A percentile compares a stretch with the other conserved stretches of the same genome.
These are phyloP conservation scores for Furcifer pardalis DNA, from an alignment of 2,797 vertebrate species.

Conservation along the genomic window DNA sequence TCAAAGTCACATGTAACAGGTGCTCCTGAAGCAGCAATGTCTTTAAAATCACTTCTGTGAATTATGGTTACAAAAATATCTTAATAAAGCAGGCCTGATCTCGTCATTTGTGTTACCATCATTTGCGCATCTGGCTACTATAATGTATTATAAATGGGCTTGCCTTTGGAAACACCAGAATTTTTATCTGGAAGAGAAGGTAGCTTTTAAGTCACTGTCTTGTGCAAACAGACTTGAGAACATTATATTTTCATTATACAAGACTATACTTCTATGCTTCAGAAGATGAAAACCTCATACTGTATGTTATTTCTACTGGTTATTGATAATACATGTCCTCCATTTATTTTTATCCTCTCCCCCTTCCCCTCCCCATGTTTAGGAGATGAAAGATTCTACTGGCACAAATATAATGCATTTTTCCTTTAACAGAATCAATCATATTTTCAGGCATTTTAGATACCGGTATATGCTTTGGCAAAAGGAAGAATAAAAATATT, in stretches of 20 bases:
- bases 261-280: neutral
- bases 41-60: neutral
- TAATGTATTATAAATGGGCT: no score
- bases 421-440: no score
- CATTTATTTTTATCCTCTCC: no score
- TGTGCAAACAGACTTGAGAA: neutral
- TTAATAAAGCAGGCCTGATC: neutral
- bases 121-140: neutral
- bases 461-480: no score
- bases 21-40: neutral
- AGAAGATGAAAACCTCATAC: neutral
- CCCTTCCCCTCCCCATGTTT: no score
- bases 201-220: neutral
- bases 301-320: neutral
- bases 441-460: no score
- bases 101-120: neutral
- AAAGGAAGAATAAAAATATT: no score
- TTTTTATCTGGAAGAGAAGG: neutral
- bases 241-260: neutral
- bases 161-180: neutral
- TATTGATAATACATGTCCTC: neutral
- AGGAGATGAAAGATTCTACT: no score
- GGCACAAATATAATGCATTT: no score
- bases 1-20: no score
- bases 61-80: neutral